These are phyloP conservation scores for Elmis aenea DNA, from an alignment of 2,888 invertebrate genomes.

Conservation along the genomic window DNA sequence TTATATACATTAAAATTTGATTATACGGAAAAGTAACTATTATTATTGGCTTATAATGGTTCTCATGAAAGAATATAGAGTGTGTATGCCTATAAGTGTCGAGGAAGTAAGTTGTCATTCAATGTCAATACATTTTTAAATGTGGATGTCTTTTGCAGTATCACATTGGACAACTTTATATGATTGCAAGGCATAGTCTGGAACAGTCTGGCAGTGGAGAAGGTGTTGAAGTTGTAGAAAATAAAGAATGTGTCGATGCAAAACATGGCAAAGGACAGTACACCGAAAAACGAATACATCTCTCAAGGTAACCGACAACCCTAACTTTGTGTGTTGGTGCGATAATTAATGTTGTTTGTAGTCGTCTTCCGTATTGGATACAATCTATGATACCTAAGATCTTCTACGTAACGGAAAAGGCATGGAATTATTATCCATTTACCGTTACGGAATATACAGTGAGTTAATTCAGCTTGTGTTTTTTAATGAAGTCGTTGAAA, in stretches of 20 bases:
- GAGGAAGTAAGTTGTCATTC: slow-evolving; percentile 66
- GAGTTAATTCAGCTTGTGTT: slow-evolving; percentile 42
- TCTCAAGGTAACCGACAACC: slow-evolving; percentile 63
- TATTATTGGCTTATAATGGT: too few species aligned
- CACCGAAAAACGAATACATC: slow-evolving; percentile 86
- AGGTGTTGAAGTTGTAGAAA: slow-evolving; percentile 87
- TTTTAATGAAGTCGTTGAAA: slow-evolving; percentile 19
- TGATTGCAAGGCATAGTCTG: slow-evolving; percentile 90
- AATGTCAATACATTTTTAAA: slow-evolving; percentile 4
- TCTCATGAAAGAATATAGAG: slow-evolving; percentile 81
- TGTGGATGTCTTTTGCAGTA: slow-evolving; percentile 58
- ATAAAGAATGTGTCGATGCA: slow-evolving; percentile 72
- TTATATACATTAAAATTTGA: too few species aligned
- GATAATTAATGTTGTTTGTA: slow-evolving; percentile 45
- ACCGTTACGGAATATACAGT: slow-evolving; percentile 81
- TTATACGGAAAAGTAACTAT: too few species aligned
- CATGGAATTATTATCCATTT: slow-evolving; percentile 92
- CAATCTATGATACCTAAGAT: slow-evolving; percentile 82
- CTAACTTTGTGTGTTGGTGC: not conserved
- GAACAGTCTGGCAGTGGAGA: slow-evolving; percentile 87
- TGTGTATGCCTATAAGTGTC: slow-evolving; percentile 88
- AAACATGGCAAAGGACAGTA: slow-evolving; percentile 79
- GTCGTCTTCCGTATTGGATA: slow-evolving; percentile 86
- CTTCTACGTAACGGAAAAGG: slow-evolving; percentile 90
- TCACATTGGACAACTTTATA: slow-evolving; percentile 85